Evolutionary conservation across 2,888 invertebrate species (phyloP), one percentile per base, ranked within the genome.

Genomic region (Crematogaster levior): DNA sequence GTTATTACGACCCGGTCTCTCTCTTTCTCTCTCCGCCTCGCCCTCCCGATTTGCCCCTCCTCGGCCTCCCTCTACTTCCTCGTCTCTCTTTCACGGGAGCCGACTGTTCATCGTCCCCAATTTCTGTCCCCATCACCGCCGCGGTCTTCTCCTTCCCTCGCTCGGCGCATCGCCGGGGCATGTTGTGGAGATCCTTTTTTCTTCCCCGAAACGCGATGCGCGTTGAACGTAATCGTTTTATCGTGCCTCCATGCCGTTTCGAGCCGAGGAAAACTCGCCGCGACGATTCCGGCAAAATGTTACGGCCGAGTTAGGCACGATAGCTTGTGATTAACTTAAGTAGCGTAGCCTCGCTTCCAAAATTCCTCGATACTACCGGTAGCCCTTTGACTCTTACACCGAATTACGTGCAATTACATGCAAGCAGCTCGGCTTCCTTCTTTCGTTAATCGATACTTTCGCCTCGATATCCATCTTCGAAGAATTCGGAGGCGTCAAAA

Each of bases 1-100:
- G 90, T 89, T 91, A 92, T 91, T 92, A 91, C 91, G 88, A 88
- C 89, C 86, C 84, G 85, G 81, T 85, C 86, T 75, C 82, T 86
- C 77, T 89, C 72, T 80, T 60, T 84, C 61, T 51, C 56, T 65
- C 68, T 27, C 24, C 56, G 21, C 51, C 53, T 51, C 21, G 66
- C 40, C 21, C 58, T 65, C 27, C n/a, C 24, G 40, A 21, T 40
- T 66, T 46, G 24, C 37, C 15, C 60, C 24, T 56, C 68, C 58
- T 79, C 12, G 60, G 2, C 56, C 56, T 68, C 80, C 46, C 77
- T 60, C 74, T 66, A 63, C 63, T 21, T 72, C 65, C 66, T 77
- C 66, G 30, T 77, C 79, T 60, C 63, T 63, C 75, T 79, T 56
- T 37, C 72, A 65, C 77, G 70, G 73, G 79, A 82, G 74, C 74